Percentiles rank a stretch among this genome's conserved stretches.
phyloP scores from a whole-genome alignment of 2,888 invertebrate genomes.

The Blomia tropicalis region DNA sequence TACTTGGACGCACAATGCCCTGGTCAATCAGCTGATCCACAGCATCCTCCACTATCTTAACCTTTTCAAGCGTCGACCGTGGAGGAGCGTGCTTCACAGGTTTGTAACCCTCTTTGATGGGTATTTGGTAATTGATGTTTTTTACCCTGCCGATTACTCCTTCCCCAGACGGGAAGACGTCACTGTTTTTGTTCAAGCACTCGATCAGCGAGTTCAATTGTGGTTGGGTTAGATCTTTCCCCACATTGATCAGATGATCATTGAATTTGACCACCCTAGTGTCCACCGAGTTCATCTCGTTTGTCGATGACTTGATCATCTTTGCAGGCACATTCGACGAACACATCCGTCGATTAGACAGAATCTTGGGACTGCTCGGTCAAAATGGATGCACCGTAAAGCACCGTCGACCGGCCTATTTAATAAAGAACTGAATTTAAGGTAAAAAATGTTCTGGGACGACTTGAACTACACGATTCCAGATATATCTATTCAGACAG shows the following conservation, averaged over 20 bases:
- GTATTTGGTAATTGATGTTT: not conserved
- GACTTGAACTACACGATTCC: no score
- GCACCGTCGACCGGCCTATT: no score
- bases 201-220: not conserved
- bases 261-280: not conserved
- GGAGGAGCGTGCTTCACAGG: not conserved
- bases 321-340: no score
- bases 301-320: no score
- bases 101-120: not conserved
- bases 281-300: no score
- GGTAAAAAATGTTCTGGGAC: no score
- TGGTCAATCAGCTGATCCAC: not conserved
- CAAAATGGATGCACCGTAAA: no score
- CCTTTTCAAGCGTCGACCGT: not conserved
- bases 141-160: not conserved
- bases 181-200: not conserved
- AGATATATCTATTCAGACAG: no score
- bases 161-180: not conserved
- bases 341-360: no score
- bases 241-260: not conserved
- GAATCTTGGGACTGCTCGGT: no score
- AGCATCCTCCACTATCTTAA: not conserved
- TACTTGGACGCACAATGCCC: not conserved
- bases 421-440: no score
- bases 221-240: not conserved